Base-by-base conservation (phyloP, 2,888 invertebrate species). In the Dorcus hopei region DNA sequence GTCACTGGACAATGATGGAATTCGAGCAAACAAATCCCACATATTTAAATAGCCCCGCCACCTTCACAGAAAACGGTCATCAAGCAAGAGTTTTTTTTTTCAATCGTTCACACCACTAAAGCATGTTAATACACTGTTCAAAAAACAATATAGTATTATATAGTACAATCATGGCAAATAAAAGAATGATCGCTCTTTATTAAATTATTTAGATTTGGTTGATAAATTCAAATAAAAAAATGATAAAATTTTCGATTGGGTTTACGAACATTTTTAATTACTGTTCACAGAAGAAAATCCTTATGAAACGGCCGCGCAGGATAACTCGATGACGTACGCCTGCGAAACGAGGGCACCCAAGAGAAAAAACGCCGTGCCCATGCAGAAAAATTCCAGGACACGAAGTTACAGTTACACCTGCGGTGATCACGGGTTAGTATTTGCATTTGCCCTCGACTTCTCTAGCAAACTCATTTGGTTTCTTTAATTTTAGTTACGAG, bases 321-420 rank as follows among this genome's bases (percentile, higher is more conserved):
- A 62, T 16, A 65, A 65, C 7, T 69, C 77, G 3, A 70, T 76
- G 55, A 61, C 76, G 3, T 71, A 74, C 58, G 68, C 75, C 33
- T 75, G 75, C 59, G 74, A 72, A 40, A 68, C 72, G 40, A 67
- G 73, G 23, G 69, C 72, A 38, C 65, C 71, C 59, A 68, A 71
- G 49, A 68, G 73, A 26, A 69, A 70, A 65, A 70, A 73, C 60
- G 72, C 74, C 1, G 56, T 77, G 7, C 75, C 79, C 61, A 72
- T 73, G 9, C 69, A 72, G 9, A 66, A 58, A 77, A 62, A 55
- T 52, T 65, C 64, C 19, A 65, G 65, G 14, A 65, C 60, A 42
- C 66, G 72, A 50, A 68, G 70, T 47, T 65, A 69, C 52, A 67
- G 67, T 38, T 68, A 67, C 52, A 66, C 66, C 11, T 64, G 65